These are phyloP conservation scores for Drosophila diplacantha DNA, from an alignment of 2,888 invertebrate genomes.

Conservation along the genomic window DNA sequence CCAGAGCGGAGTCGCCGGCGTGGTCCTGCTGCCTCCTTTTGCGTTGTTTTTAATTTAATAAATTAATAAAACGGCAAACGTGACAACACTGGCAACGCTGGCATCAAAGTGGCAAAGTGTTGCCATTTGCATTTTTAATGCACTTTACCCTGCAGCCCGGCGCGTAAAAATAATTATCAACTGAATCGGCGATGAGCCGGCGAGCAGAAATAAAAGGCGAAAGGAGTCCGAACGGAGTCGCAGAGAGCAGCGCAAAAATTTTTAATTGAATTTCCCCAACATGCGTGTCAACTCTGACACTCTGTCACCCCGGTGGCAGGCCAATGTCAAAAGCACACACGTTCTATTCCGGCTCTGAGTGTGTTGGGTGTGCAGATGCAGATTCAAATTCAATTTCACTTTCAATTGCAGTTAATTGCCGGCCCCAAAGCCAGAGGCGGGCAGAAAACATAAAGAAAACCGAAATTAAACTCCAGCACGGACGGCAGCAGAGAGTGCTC, in stretches of 20 bases:
- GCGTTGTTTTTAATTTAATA: slow-evolving; percentile 65
- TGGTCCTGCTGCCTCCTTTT: slow-evolving; percentile 30
- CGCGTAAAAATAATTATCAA: slow-evolving; percentile 75
- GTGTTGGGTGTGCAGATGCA: background rate
- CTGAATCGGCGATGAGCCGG: slow-evolving; percentile 68
- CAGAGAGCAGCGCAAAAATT: slow-evolving; percentile 14
- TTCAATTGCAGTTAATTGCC: slow-evolving; percentile 60
- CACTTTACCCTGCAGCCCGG: slow-evolving; percentile 59
- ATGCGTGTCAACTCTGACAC: slow-evolving; percentile 63
- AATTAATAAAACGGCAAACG: slow-evolving; percentile 73
- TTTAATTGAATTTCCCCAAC: slow-evolving; percentile 65
- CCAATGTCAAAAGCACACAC: slow-evolving; percentile 35
- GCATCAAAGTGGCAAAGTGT: slow-evolving; percentile 75
- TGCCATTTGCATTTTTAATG: slow-evolving; percentile 75
- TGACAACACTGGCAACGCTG: slow-evolving; percentile 64
- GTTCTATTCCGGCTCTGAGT: slow-evolving; percentile 8
- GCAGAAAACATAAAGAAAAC: slow-evolving; percentile 9
- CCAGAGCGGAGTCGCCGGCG: slow-evolving; percentile 37
- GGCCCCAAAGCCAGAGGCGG: slow-evolving; percentile 12
- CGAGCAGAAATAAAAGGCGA: slow-evolving; percentile 11
- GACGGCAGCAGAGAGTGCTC: slow-evolving; percentile 61
- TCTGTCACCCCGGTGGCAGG: slow-evolving; percentile 21
- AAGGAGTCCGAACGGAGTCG: background rate
- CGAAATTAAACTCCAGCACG: slow-evolving; percentile 39
- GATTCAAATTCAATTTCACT: slow-evolving; percentile 49